A percentile compares a stretch with the other conserved stretches of the same genome.
These are phyloP conservation scores for Cryptoprocta ferox DNA, from an alignment of 2,797 vertebrate genomes.

Conservation along the genomic window DNA sequence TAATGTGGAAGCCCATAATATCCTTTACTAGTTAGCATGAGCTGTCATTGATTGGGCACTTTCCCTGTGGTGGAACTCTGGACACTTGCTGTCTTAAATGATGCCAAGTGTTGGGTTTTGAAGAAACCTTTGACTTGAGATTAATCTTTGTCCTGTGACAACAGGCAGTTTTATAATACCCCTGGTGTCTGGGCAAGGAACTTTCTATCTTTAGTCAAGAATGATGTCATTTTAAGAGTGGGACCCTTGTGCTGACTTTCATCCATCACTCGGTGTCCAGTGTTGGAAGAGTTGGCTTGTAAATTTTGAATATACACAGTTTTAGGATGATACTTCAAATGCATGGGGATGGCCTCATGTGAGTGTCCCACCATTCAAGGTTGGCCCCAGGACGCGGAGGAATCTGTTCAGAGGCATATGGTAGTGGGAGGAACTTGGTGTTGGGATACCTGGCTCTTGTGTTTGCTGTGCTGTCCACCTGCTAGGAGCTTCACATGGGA, in stretches of 20 bases:
- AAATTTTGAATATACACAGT: neutral
- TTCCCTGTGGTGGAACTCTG: neutral
- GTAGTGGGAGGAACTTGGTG: neutral
- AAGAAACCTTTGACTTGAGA: neutral
- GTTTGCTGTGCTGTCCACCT: neutral
- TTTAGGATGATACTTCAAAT: neutral
- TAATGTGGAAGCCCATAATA: neutral
- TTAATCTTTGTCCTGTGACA: neutral
- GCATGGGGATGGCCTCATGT: neutral
- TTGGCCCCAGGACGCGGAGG: neutral
- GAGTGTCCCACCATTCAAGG: neutral
- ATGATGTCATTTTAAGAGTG: neutral
- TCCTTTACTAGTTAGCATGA: neutral
- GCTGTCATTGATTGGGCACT: neutral
- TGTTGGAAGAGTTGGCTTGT: neutral
- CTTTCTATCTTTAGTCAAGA: neutral
- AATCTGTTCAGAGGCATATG: fast-evolving
- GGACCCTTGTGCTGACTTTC: neutral
- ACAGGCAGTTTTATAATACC: neutral
- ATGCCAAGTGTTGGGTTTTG: neutral
- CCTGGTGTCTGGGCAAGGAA: too few species aligned
- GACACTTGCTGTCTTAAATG: neutral
- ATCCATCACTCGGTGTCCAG: neutral
- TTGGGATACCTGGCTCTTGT: too few species aligned
- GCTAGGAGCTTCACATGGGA: neutral